Base-by-base conservation (phyloP, 2,797 vertebrate genomes). In the Sternarchorhynchus goeldii region DNA sequence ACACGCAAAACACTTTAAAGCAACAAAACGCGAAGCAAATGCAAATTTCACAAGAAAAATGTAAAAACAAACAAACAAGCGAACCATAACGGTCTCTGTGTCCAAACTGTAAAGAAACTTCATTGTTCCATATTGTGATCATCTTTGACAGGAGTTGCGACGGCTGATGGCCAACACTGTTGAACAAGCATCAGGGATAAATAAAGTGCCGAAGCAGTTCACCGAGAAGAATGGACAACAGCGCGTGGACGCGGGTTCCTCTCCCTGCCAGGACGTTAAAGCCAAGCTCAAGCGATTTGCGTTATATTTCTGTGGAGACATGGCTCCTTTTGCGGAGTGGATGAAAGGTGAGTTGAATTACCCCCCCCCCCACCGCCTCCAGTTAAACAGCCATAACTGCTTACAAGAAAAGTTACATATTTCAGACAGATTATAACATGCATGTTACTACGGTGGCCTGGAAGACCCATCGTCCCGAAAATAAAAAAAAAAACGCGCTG, bases 281-380 rank as follows among this genome's bases (percentile, higher is more conserved):
- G 32, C 65, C 34, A 78, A 82, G 86, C 71, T 96, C 83, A 85
- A 90, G n/a, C 91, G 87, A 7, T 86, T 84, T 1, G 76, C 95
- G 0, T 89, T 91, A 6, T 97, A 94, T 82, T 91, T 97, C 82
- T 91, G 94, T 0, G 97, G 96, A 41, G 96, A 97, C 84, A 99
- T 98, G 97, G 85, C 91, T 25, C 91, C 91, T 50, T 95, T 88
- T 31, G 92, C 89, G 75, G 91, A 91, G 84, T 98, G 96, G 96
- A 92, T 98, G 89, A 93, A 94, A 93, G 95, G 96, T 98, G 90
- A 56, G n/a, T 3, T 31, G 34, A 41, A 20, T 5, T 14, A 25
- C 6, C 53, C 45, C 41, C 1, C 39, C 14, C 1, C 39, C 14
- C 25, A n/a, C n/a, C n/a, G n/a, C 25, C 25, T 1, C 25, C 25